Base-by-base conservation (phyloP, 2,797 vertebrate species). In the Ibycter americanus region DNA sequence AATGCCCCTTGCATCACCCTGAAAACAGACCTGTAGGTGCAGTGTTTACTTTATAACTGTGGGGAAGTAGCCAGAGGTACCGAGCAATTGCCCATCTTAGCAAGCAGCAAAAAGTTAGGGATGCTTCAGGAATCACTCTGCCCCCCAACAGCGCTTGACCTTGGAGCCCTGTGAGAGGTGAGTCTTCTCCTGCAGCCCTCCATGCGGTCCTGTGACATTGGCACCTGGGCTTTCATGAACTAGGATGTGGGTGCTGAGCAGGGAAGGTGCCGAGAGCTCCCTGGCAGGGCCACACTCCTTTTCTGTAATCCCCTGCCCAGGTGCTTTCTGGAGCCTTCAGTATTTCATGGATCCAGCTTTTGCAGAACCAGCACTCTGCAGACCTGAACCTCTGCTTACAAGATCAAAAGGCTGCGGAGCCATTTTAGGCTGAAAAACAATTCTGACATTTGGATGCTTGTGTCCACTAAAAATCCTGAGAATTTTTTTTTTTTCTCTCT, bases 181-280 rank as follows among this genome's bases (percentile, higher is more conserved):
- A 49, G 36, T 62, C 56, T 54, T 14, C 52, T 77, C 63, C 8
- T 1, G 56, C 83, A 87, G 34, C 47, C 31, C 34, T 40, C 31
- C 42, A 9, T 1, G 7, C 15, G 27, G 44, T 29, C 47, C 78
- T 20, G 56, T 27, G 40, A 47, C 8, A 14, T 4, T 12, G 40
- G 59, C 14, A 38, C 10, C 21, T 3, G 12, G 29, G 34, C 14
- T 65, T 34, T 36, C 11, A 29, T 2, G 15, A 54, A 8, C 21
- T 8, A 10, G 6, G 5, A 0, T 2, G 32, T 2, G 4, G 66
- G 52, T 90, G n/a, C n/a, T 21, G n/a, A 34, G 46, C 2, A 0
- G 26, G 66, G 12, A 68, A 29, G 42, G 49, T 49, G 31, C 61
- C 5, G 5, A 62, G 46, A 16, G 34, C 29, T 40, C 20, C 63